phyloP scores from a whole-genome alignment of 2,888 invertebrate species.

The Tromatobia lineatoria region DNA sequence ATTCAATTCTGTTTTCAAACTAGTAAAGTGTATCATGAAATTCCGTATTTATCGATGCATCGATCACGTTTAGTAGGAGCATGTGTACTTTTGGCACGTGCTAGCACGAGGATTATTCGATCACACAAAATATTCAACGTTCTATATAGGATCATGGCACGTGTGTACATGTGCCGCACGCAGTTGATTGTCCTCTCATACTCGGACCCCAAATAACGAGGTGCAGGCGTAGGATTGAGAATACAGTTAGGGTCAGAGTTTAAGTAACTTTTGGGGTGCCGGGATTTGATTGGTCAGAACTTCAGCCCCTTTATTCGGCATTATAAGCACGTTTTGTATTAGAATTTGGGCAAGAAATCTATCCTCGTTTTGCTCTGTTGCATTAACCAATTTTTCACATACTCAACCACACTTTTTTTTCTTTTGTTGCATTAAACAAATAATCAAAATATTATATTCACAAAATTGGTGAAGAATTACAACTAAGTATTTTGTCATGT shows the following conservation, averaged over 20 bases:
- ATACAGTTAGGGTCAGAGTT: slow-evolving; percentile 36
- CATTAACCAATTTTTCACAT: not conserved
- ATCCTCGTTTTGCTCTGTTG: not conserved
- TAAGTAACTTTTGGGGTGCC: slow-evolving; percentile 34
- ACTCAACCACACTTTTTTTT: no score
- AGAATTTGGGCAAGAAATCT: slow-evolving; percentile 1
- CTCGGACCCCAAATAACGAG: slow-evolving; percentile 59
- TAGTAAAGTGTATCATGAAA: slow-evolving; percentile 43
- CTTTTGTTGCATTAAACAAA: not conserved
- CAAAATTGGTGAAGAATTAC: no score
- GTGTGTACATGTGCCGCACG: slow-evolving; percentile 34
- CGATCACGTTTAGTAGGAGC: slow-evolving; percentile 48
- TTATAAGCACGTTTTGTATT: not conserved
- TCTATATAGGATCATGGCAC: slow-evolving; percentile 27
- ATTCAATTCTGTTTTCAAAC: not conserved
- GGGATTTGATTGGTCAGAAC: slow-evolving; percentile 27
- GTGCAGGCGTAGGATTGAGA: slow-evolving; percentile 12
- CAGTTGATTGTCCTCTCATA: slow-evolving; percentile 40
- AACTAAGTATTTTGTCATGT: no score
- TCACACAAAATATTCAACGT: slow-evolving; percentile 59
- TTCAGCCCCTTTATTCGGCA: not conserved
- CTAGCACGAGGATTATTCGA: slow-evolving; percentile 50
- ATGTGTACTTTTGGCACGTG: slow-evolving; percentile 41
- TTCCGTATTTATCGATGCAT: slow-evolving; percentile 45
- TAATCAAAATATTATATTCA: not conserved